Evolutionary conservation across 2,888 invertebrate species (phyloP), one percentile per base, ranked within the genome.

Genomic region (Cecidostiba fungosa): DNA sequence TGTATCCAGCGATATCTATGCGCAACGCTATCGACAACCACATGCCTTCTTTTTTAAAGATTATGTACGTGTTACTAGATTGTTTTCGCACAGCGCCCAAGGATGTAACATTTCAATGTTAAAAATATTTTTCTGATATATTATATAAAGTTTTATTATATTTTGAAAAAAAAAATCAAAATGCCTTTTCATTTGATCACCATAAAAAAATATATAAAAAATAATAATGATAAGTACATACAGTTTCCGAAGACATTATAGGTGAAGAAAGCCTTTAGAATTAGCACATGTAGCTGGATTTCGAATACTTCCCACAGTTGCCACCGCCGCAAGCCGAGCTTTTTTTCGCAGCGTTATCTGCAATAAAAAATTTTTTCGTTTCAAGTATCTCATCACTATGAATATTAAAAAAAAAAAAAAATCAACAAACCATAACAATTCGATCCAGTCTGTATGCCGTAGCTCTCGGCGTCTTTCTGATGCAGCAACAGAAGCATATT

Each of bases 401-500:
- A 2, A n/a, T 54, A n/a, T 54, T 47, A 47, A 54, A 16, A n/a
- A 54, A 54, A 54, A 54, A 4, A 16, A 54, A 5, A 54, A 16
- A 47, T 29, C 32, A 3, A 78, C 84, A 29, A 32, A 83, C 85
- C 85, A 29, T 84, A 84, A 23, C 29, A 26, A 19, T 62, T 74
- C 1, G 69, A 36, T 4, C 26, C 54, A 14, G 79, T 5, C 29
- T 87, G 39, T 77, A 50, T 66, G 36, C 88, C 89, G 23, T 88
- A 72, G 54, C 87, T 88, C 8, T 77, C 88, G 0, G 87, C 86
- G 66, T 90, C 90, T 43, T 84, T 86, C 19, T 90, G 89, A 77
- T 89, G 89, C 54, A 91, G 88, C 14, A 90, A 81, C 32, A 90
- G 88, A 3, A 90, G 50, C 88, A 89, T 86, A 19, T 77, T 85